Evolutionary conservation across 1,140 invertebrate genomes (phyloP).

Genomic region (Batillaria attramentaria): DNA sequence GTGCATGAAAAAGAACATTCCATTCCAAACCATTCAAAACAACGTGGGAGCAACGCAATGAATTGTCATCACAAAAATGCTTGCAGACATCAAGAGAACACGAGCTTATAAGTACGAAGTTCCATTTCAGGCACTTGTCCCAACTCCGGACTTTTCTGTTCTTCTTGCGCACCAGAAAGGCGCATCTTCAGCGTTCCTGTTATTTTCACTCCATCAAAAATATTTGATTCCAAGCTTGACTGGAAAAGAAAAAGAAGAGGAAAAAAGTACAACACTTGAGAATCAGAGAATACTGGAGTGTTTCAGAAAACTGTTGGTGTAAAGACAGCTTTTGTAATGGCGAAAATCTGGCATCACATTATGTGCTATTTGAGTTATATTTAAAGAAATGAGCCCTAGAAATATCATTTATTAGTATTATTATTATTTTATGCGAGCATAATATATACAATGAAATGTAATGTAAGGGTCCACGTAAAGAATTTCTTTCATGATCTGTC

Average conservation of each 20-base stretch:
- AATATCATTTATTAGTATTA: too few species aligned
- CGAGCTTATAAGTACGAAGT: constrained; percentile 45
- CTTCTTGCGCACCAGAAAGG: constrained; percentile 37
- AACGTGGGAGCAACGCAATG: background rate
- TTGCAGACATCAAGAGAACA: background rate
- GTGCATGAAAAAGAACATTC: background rate
- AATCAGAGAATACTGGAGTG: background rate
- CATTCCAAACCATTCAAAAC: background rate
- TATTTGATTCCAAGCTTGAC: background rate
- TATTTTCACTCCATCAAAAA: constrained; percentile 6
- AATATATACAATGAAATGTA: too few species aligned
- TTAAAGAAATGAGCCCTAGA: too few species aligned
- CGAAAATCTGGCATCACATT: constrained; percentile 1
- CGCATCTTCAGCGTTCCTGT: constrained; percentile 29
- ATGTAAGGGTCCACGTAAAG: too few species aligned
- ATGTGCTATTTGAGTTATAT: too few species aligned
- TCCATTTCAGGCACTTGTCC: constrained; percentile 41
- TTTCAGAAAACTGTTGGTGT: background rate
- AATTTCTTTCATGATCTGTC: too few species aligned
- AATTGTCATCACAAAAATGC: too few species aligned
- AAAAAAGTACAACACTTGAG: constrained; percentile 14
- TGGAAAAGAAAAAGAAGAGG: background rate
- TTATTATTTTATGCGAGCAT: too few species aligned
- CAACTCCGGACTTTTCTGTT: background rate
- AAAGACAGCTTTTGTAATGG: background rate